A percentile compares a stretch with the other conserved stretches of the same genome.
Evolutionary conservation across 2,113 vertebrate genomes (phyloP).

Genomic region (Anhinga rufa): DNA sequence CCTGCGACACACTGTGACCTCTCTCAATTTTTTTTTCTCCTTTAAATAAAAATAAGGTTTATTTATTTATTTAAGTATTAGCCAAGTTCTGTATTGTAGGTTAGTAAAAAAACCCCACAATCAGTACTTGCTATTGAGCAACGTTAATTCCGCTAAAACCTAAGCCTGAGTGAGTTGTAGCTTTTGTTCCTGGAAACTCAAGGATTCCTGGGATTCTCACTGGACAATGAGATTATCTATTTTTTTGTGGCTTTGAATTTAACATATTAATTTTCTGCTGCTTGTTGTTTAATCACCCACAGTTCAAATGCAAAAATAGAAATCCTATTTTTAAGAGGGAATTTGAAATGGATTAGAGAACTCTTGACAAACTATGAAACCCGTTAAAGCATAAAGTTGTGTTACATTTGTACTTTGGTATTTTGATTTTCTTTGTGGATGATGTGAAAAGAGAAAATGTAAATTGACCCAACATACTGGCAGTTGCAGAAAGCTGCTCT

Average conservation of each 20-base stretch:
- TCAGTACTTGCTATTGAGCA: slow-evolving; percentile 27
- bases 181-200: slow-evolving; percentile 48
- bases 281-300: slow-evolving; percentile 12
- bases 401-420: not conserved
- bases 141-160: not conserved
- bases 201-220: slow-evolving; percentile 18
- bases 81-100: not conserved
- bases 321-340: not conserved
- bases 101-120: not conserved
- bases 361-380: not conserved
- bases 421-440: not conserved
- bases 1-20: not conserved
- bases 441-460: not conserved
- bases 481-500: not conserved
- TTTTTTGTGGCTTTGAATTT: slow-evolving; percentile 28
- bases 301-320: not conserved
- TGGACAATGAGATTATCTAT: slow-evolving; percentile 34
- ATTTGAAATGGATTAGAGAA: not conserved
- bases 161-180: slow-evolving; percentile 10
- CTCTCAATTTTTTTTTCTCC: not conserved
- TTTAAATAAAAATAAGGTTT: slow-evolving; percentile 32
- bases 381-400: not conserved
- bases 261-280: slow-evolving; percentile 36
- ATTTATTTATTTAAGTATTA: slow-evolving; percentile 58
- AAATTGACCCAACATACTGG: not conserved